Evolutionary conservation across 2,797 vertebrate genomes (phyloP), one percentile per base, ranked within the genome.

Genomic region (Characodon lateralis): DNA sequence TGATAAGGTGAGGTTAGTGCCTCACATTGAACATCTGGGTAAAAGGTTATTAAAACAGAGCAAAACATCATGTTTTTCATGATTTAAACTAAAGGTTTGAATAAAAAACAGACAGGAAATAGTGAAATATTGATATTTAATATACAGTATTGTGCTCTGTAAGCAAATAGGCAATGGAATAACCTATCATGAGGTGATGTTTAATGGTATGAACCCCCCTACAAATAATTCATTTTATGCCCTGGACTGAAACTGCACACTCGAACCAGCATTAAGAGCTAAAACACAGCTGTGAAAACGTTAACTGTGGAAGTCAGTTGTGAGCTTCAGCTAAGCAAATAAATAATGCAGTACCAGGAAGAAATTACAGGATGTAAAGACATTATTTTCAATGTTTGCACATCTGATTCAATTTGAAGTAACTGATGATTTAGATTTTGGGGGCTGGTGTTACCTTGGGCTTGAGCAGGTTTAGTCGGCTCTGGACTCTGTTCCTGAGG

Each of bases 371-470:
- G 90, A 92, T 90, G 90, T 90, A 88, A 94, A 94, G 91, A 91
- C 89, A 86, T 92, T 91, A 92, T 92, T 92, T 88, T 89, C 87
- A 89, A 20, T 93, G 93, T 94, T 93, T 93, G 91, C 78, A 90
- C 90, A 89, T 94, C 89, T 92, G 92, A 94, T 94, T 94, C 83
- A 91, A 92, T 94, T 93, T 93, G 89, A 88, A 84, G 86, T 79
- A 89, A 86, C 81, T 78, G 81, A 83, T 83, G 88, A 88, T 89
- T 89, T 78, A 81, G 91, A 89, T 86, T 82, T 68, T 68, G 77
- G 78, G 84, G 86, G 82, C 86, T 81, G 77, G 56, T 61, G 80
- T 66, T 97, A 99, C 98, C 98, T 98, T 97, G 73, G 89, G 86
- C 86, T 95, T 94, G 83, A 95, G 94, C 87, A 94, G 94, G 88